Evolutionary conservation across 2,888 invertebrate species (phyloP), one percentile per base, ranked within the genome.

Genomic region (Gastrophysa polygoni): DNA sequence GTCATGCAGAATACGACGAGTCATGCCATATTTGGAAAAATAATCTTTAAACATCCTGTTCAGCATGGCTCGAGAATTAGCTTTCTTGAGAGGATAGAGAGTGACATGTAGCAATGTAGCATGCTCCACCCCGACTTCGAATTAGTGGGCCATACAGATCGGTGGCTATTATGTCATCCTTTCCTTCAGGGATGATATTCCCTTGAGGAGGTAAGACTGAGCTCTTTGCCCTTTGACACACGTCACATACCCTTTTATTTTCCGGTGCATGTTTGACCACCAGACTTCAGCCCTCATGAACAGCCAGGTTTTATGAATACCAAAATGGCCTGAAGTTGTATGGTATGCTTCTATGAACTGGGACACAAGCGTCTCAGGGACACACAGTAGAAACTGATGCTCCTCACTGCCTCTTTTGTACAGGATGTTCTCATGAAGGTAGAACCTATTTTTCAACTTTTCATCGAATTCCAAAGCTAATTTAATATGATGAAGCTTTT

Each of bases 71-170:
- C 21, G 11, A 10, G 47, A 47, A 6, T 18, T 21, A 20, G 8
- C 47, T 17, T 47, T 47, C 18, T 47, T 47, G 11, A 47, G 18
- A 11, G 47, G 0, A 17, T 47, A 6, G 18, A 47, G 4, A 1
- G 1, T 14, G 20, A 3, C 8, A 21, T 47, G 18, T 47, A 14
- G 78, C 76, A 67, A 72, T 78, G 62, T 67, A 75, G 58, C 75
- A 75, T 10, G 76, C 77, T 67, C 75, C 76, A 68, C 57, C 68
- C n/a, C 69, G 75, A 61, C 62, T 21, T 21, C 21, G 38, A 10
- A 48, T 48, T 2, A 58, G 24, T 8, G 58, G 29, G n/a, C 50
- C 38, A 50, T 50, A 58, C 11, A 58, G 14, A 20, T 58, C 50
- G 17, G 38, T 24, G 7, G 58, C 28, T 16, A 48, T 1, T 0